Conservation (phyloP, 1,140 invertebrate species). For the Hylyphantes graminicola region DNA sequence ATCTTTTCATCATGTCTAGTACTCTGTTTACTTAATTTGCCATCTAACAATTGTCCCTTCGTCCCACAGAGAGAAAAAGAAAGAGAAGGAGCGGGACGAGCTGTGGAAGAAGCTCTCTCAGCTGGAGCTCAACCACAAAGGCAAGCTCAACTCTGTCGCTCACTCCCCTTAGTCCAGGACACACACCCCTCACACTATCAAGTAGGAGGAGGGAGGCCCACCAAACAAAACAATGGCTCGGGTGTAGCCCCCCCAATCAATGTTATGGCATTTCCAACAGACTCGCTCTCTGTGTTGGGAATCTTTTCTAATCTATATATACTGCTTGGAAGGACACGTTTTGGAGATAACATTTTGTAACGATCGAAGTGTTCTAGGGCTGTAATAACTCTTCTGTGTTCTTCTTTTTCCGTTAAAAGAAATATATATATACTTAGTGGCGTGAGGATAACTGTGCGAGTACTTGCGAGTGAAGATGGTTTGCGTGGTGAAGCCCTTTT, state of each 20-base stretch:
- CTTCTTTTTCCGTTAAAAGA: not conserved
- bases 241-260: constrained; percentile 28
- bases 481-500: constrained; percentile 15
- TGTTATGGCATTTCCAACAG: constrained; percentile 40
- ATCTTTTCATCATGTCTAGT: too few species aligned
- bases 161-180: constrained; percentile 50
- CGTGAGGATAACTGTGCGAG: constrained; percentile 19
- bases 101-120: constrained; percentile 85
- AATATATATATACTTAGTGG: constrained; percentile 29
- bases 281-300: constrained; percentile 11
- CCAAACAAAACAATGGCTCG: not conserved
- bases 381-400: constrained; percentile 17
- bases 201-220: not conserved
- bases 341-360: constrained; percentile 51
- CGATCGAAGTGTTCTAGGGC: constrained; percentile 40
- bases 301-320: constrained; percentile 56
- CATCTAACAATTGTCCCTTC: not conserved
- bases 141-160: constrained; percentile 50
- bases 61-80: constrained; percentile 87
- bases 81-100: constrained; percentile 93
- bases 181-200: constrained; percentile 17
- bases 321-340: constrained; percentile 51
- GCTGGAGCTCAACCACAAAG: constrained; percentile 64
- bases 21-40: too few species aligned
- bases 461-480: constrained; percentile 32